Percentiles rank a stretch among this genome's conserved stretches.
These are phyloP conservation scores for Tichodroma muraria DNA, from an alignment of 2,113 vertebrate species.

Conservation along the genomic window DNA sequence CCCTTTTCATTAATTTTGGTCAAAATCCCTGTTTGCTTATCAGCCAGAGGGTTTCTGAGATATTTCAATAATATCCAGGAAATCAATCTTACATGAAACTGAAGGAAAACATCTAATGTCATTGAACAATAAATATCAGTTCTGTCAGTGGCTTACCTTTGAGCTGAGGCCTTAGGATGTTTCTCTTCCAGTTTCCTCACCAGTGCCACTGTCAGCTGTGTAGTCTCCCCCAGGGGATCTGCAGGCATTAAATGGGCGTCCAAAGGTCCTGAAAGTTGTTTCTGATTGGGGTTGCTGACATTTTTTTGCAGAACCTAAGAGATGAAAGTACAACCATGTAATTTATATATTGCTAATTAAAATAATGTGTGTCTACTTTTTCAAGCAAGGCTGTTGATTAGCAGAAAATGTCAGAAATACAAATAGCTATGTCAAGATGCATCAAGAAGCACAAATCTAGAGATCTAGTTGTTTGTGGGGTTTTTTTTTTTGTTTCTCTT, in stretches of 20 bases:
- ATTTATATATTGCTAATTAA: slow-evolving; percentile 31
- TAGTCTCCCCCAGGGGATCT: slow-evolving; percentile 66
- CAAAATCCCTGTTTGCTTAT: slow-evolving; percentile 70
- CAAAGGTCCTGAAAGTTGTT: slow-evolving; percentile 64
- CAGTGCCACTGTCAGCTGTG: slow-evolving; percentile 78
- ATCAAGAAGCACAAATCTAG: neutral
- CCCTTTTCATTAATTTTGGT: slow-evolving; percentile 67
- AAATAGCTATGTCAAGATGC: slow-evolving; percentile 31
- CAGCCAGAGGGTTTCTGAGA: slow-evolving; percentile 84
- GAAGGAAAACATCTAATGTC: slow-evolving; percentile 92
- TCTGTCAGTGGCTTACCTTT: slow-evolving; percentile 87
- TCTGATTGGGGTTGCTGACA: slow-evolving; percentile 58
- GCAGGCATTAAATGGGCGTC: slow-evolving; percentile 63
- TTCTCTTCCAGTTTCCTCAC: slow-evolving; percentile 80
- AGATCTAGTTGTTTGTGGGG: neutral
- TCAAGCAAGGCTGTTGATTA: slow-evolving; percentile 17
- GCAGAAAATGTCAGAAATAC: slow-evolving; percentile 39
- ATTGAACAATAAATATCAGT: slow-evolving; percentile 91
- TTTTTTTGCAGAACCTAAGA: slow-evolving; percentile 61
- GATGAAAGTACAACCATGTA: slow-evolving; percentile 31
- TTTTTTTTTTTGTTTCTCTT: neutral
- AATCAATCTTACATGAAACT: slow-evolving; percentile 93
- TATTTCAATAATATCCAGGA: slow-evolving; percentile 88
- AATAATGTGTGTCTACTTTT: slow-evolving; percentile 41
- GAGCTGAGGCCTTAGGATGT: slow-evolving; percentile 81